Evolutionary conservation across 2,113 vertebrate genomes (phyloP).

Genomic region (Meleagris gallopavo): DNA sequence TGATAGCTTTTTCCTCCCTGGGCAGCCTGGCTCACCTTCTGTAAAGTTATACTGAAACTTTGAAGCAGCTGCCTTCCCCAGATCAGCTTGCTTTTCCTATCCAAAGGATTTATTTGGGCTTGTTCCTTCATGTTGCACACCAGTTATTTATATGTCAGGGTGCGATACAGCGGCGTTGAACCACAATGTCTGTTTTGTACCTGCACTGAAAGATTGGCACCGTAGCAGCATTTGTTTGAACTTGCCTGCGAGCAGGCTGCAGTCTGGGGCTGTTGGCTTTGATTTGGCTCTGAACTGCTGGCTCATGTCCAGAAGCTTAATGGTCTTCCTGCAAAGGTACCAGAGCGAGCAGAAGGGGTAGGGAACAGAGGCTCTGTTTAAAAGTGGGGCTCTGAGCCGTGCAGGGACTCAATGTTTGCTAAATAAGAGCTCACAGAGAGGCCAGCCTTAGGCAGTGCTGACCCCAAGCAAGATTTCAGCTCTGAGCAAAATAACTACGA

Average conservation of each 20-base stretch:
- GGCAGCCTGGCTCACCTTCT: not conserved
- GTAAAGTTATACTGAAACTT: not conserved
- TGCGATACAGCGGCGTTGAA: not conserved
- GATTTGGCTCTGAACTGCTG: constrained; percentile 53
- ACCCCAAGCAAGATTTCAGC: not conserved
- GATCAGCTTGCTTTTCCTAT: not conserved
- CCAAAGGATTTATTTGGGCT: constrained; percentile 17
- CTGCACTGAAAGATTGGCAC: constrained; percentile 46
- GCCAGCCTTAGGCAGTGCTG: not conserved
- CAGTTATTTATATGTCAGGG: constrained; percentile 19
- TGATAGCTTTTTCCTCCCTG: not conserved
- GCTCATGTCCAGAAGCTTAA: constrained; percentile 39
- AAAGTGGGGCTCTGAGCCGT: not conserved
- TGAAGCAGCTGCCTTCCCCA: not conserved
- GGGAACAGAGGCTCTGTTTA: not conserved
- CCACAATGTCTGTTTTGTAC: constrained; percentile 39
- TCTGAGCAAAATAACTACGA: not conserved
- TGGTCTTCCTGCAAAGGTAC: constrained; percentile 43
- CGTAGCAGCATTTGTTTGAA: constrained; percentile 34
- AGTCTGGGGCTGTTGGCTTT: constrained; percentile 37
- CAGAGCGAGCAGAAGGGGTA: constrained; percentile 1
- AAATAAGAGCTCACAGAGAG: not conserved
- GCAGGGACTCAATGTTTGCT: not conserved
- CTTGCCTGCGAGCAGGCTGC: constrained; percentile 43
- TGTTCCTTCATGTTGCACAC: constrained; percentile 6